Percentiles rank a stretch among this genome's conserved stretches.
These are phyloP conservation scores for Tamias sibiricus DNA, from an alignment of 2,113 vertebrate species.

Conservation along the genomic window DNA sequence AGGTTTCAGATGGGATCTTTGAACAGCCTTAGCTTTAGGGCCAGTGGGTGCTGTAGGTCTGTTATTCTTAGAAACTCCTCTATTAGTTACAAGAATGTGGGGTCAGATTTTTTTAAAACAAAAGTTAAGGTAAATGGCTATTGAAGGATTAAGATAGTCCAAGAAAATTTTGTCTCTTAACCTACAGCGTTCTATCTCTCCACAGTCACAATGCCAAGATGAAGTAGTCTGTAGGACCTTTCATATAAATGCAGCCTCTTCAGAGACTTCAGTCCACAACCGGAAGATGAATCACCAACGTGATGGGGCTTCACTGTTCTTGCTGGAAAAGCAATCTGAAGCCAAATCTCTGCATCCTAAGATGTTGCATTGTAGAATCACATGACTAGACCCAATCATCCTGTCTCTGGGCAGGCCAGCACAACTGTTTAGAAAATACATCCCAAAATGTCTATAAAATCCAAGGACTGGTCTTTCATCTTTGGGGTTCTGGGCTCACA, in stretches of 20 bases:
- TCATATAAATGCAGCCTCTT: neutral
- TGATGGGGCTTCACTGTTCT: neutral
- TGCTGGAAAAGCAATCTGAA: neutral
- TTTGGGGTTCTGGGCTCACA: neutral
- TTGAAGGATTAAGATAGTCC: neutral
- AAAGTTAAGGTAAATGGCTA: neutral
- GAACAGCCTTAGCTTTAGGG: neutral
- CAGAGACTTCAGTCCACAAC: neutral
- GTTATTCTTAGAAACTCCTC: neutral
- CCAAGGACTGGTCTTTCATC: neutral
- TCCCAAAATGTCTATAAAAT: neutral
- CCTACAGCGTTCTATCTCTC: neutral
- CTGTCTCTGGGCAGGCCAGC: neutral
- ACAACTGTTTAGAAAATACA: neutral
- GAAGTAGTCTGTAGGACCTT: neutral
- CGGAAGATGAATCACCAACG: fast-evolving
- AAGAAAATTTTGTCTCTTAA: neutral
- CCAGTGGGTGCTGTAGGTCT: neutral
- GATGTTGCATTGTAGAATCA: neutral
- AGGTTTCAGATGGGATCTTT: neutral
- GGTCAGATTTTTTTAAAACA: neutral
- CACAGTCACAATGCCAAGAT: neutral
- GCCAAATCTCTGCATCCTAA: neutral
- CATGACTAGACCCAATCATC: neutral
- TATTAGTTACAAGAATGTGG: neutral